Conservation (phyloP, 2,888 invertebrate species). For the Drosophila limbata region DNA sequence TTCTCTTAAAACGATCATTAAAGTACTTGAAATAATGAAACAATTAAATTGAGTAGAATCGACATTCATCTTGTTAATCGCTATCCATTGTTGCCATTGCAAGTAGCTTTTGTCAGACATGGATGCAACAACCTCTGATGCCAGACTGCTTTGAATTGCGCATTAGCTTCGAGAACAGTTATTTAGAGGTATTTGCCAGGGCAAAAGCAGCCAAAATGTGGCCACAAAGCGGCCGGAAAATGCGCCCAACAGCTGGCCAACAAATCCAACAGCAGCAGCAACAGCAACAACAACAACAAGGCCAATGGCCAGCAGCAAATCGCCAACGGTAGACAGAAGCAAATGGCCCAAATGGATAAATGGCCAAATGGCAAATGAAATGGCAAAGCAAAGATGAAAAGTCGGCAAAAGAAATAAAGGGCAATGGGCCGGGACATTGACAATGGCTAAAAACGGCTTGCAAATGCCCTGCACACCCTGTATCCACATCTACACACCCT, state of each 20-base stretch:
- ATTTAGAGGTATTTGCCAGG: constrained; percentile 50
- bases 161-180: constrained; percentile 61
- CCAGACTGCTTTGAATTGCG: constrained; percentile 23
- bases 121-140: constrained; percentile 9
- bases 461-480: constrained; percentile 26
- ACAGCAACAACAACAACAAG: constrained; percentile 9
- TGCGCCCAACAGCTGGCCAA: constrained; percentile 64
- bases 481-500: neutral
- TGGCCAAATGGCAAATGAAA: constrained; percentile 62
- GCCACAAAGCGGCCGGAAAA: constrained; percentile 71
- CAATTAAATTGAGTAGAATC: constrained; percentile 12
- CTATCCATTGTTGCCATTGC: constrained; percentile 16
- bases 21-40: neutral
- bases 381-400: constrained; percentile 71
- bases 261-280: constrained; percentile 32
- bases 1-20: neutral
- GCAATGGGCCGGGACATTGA: constrained; percentile 35
- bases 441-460: constrained; percentile 6
- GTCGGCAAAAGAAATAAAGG: constrained; percentile 47
- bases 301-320: constrained; percentile 51
- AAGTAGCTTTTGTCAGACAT: constrained; percentile 39
- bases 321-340: constrained; percentile 55
- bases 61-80: neutral
- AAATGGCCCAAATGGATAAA: constrained; percentile 27
- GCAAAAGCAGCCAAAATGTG: constrained; percentile 57